Conservation (phyloP, 2,888 invertebrate species). For the Lepidochrysops patricia region DNA sequence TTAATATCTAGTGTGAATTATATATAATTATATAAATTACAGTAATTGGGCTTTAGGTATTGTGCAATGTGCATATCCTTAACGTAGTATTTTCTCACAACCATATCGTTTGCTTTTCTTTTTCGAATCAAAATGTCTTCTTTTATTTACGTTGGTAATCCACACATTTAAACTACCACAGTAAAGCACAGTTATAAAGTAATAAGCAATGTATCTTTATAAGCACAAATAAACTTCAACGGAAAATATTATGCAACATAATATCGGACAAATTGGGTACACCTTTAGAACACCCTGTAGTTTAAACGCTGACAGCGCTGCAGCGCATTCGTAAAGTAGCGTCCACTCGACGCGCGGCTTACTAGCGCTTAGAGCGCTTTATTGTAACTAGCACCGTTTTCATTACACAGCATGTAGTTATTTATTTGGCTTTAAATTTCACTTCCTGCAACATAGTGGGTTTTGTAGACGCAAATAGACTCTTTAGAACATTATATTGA, state of each 20-base stretch:
- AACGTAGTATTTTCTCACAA: too few relatives aligned
- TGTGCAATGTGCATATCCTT: too few relatives aligned
- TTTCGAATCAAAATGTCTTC: neutral
- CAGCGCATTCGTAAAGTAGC: neutral
- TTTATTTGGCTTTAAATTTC: slow-evolving; percentile 9
- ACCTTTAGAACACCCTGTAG: neutral
- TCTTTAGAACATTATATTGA: neutral
- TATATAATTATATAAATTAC: too few relatives aligned
- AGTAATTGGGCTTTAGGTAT: too few relatives aligned
- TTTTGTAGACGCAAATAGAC: slow-evolving; percentile 1
- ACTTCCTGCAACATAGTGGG: neutral
- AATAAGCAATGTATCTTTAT: neutral
- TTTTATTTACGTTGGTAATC: neutral
- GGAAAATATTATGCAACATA: neutral
- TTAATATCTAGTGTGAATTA: too few relatives aligned
- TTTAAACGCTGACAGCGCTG: neutral
- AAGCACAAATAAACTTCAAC: neutral
- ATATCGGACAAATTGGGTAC: slow-evolving; percentile 3
- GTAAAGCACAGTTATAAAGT: neutral
- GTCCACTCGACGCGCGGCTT: neutral
- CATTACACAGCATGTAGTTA: slow-evolving; percentile 1
- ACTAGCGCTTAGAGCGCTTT: neutral
- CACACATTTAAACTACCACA: neutral
- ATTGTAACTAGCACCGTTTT: neutral
- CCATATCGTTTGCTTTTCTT: neutral